Conservation (phyloP, 2,113 vertebrate species). For the Hucho hucho region DNA sequence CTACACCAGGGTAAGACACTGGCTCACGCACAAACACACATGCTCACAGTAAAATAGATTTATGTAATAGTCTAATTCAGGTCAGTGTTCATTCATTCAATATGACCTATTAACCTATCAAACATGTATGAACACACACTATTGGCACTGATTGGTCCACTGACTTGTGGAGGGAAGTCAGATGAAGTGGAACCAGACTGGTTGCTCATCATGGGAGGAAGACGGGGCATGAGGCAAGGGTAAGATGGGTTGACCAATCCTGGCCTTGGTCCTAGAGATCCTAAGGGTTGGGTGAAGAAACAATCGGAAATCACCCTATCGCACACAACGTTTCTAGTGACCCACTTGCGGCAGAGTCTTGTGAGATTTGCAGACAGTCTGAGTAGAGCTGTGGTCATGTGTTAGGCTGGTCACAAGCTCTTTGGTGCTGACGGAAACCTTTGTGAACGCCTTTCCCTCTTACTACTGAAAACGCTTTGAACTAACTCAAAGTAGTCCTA, state of each 20-base stretch:
- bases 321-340: conserved; percentile 2
- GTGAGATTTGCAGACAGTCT: conserved; percentile 1
- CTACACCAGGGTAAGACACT: conserved; percentile 77
- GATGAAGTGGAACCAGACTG: too few species aligned
- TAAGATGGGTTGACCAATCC: too few species aligned
- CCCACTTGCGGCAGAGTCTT: conserved; percentile 12
- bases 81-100: background rate
- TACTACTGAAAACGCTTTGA: background rate
- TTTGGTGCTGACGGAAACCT: background rate
- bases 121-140: background rate
- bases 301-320: too few species aligned
- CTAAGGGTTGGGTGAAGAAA: too few species aligned
- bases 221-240: too few species aligned
- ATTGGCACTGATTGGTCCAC: too few species aligned
- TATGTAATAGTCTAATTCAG: too few species aligned
- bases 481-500: conserved; percentile 18
- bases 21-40: too few species aligned
- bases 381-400: conserved; percentile 21
- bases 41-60: too few species aligned
- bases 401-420: conserved; percentile 29
- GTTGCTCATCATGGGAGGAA: too few species aligned
- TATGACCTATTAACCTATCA: conserved; percentile 3
- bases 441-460: background rate
- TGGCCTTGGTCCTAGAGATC: too few species aligned
- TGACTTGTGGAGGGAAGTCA: too few species aligned